Percentiles rank a stretch among this genome's conserved stretches.
Conservation (phyloP, 2,888 invertebrate species). For the Neria commutata region DNA sequence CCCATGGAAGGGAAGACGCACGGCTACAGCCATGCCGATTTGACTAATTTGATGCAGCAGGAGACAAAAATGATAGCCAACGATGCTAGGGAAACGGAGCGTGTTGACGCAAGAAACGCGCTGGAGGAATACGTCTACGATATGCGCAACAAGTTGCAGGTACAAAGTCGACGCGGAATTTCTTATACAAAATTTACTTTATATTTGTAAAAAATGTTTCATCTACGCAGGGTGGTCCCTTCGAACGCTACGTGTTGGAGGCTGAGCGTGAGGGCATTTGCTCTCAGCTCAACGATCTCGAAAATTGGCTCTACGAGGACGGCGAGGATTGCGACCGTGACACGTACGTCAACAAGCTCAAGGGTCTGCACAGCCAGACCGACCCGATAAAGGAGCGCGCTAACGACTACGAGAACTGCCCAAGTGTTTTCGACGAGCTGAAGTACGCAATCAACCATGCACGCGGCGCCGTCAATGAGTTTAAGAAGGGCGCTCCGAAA, state of each 20-base stretch:
- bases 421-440: slow-evolving; percentile 80
- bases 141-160: slow-evolving; percentile 82
- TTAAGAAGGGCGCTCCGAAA: slow-evolving; percentile 73
- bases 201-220: background rate
- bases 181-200: background rate
- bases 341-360: slow-evolving; percentile 70
- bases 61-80: slow-evolving; percentile 84
- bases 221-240: slow-evolving; percentile 69
- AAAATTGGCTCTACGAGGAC: slow-evolving; percentile 95
- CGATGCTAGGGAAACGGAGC: slow-evolving; percentile 92
- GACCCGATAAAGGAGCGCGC: slow-evolving; percentile 88
- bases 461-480: slow-evolving; percentile 79
- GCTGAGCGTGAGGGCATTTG: slow-evolving; percentile 70
- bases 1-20: slow-evolving; percentile 79
- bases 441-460: slow-evolving; percentile 78
- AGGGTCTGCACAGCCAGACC: slow-evolving; percentile 74
- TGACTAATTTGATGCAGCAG: slow-evolving; percentile 78
- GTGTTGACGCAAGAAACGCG: slow-evolving; percentile 94
- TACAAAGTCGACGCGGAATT: slow-evolving; percentile 32
- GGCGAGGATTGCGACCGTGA: slow-evolving; percentile 90
- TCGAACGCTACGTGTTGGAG: slow-evolving; percentile 78
- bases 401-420: slow-evolving; percentile 80
- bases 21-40: slow-evolving; percentile 73
- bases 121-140: slow-evolving; percentile 99
- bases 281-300: slow-evolving; percentile 78